A percentile compares a stretch with the other conserved stretches of the same genome.
Conservation (phyloP, 2,797 vertebrate species). For the Paguma larvata region DNA sequence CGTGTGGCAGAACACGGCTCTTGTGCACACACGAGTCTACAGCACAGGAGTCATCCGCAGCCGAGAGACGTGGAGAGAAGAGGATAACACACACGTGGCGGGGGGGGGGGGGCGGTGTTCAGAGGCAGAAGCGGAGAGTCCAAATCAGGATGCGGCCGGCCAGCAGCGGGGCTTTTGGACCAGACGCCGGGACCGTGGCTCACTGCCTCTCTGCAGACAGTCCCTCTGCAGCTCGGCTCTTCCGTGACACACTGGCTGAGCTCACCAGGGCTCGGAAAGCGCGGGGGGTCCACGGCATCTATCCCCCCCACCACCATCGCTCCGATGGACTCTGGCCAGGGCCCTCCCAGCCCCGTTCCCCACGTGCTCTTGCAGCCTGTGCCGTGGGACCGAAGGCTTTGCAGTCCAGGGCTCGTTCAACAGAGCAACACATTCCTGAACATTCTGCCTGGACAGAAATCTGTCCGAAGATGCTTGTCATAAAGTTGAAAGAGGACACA, state of each 20-base stretch:
- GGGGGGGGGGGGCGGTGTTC: not conserved
- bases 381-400: not conserved
- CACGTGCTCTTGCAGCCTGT: accelerated
- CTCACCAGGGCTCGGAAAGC: not conserved
- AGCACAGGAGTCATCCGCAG: not conserved
- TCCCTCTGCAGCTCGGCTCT: not conserved
- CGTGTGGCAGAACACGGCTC: not conserved
- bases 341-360: not conserved
- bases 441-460: not conserved
- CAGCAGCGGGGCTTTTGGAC: not conserved
- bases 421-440: not conserved
- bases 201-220: not conserved
- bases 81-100: not conserved
- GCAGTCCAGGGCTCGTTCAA: not conserved
- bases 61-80: not conserved
- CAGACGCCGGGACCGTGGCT: not conserved
- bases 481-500: not conserved
- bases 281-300: accelerated
- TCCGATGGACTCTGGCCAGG: not conserved
- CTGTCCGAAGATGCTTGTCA: not conserved
- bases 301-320: too few species aligned
- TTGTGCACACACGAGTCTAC: not conserved
- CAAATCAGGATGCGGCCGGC: not conserved
- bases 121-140: not conserved
- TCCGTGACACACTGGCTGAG: too few species aligned